A percentile compares a stretch with the other conserved stretches of the same genome.
Conservation (phyloP, 92 coral and sea anemone species). For the Phymanthus crucifer region DNA sequence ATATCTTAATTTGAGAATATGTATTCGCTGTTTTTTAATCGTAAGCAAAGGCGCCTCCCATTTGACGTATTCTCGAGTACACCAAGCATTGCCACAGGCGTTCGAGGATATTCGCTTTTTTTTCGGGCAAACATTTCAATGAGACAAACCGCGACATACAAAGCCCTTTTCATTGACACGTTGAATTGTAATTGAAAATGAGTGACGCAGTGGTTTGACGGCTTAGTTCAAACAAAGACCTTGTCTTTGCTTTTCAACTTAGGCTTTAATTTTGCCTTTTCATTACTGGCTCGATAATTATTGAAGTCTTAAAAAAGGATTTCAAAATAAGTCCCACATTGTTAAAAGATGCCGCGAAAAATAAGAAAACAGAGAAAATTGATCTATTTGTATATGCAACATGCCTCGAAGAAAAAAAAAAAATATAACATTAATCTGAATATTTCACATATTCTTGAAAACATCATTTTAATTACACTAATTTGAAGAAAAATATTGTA, state of each 20-base stretch:
- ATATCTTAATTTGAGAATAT: background rate
- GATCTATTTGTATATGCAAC: background rate
- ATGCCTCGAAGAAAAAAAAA: background rate
- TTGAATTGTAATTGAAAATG: slow-evolving; percentile 15
- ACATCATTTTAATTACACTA: slow-evolving; percentile 11
- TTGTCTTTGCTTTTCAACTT: slow-evolving; percentile 5
- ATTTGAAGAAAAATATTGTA: background rate
- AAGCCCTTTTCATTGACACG: slow-evolving; percentile 7
- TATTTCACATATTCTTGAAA: background rate
- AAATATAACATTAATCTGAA: background rate
- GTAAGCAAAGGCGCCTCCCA: background rate
- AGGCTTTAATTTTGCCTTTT: background rate
- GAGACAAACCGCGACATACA: background rate
- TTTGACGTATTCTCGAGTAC: slow-evolving; percentile 9
- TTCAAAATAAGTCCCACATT: background rate
- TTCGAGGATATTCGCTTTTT: slow-evolving; percentile 1
- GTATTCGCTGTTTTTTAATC: background rate
- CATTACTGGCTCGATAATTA: background rate
- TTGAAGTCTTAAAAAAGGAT: background rate
- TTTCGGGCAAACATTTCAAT: background rate
- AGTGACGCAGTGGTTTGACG: slow-evolving; percentile 6
- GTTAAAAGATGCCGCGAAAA: background rate
- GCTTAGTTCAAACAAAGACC: slow-evolving; percentile 11
- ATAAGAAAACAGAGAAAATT: background rate
- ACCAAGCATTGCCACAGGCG: slow-evolving; percentile 6